Evolutionary conservation across 2,797 vertebrate genomes (phyloP).

Genomic region (Holocentrus rufus): DNA sequence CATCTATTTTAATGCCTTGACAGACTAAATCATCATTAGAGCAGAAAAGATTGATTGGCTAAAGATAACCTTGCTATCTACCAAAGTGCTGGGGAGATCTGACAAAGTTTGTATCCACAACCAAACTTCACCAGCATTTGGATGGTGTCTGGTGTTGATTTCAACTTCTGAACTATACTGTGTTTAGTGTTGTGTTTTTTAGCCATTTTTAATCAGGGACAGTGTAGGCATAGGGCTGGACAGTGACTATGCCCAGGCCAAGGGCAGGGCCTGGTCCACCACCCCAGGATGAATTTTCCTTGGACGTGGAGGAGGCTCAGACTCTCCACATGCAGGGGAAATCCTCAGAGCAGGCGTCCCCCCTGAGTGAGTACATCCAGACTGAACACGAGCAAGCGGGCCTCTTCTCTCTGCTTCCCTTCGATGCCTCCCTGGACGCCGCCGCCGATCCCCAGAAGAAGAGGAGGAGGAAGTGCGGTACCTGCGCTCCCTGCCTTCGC

Average conservation of each 20-base stretch:
- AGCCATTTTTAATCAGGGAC: conserved; percentile 10
- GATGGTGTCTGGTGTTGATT: conserved; percentile 10
- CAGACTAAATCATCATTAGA: not conserved
- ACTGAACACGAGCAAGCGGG: conserved; percentile 80
- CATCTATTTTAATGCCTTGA: conserved; percentile 18
- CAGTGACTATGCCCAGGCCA: conserved; percentile 71
- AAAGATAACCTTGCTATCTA: conserved; percentile 9
- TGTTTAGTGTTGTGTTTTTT: conserved; percentile 25
- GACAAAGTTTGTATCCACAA: not conserved
- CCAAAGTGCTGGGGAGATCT: conserved; percentile 4
- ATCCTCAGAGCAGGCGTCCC: conserved; percentile 68
- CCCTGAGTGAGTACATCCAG: conserved; percentile 80
- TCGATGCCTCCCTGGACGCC: conserved; percentile 42
- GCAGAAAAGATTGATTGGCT: conserved; percentile 13
- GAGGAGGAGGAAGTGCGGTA: conserved; percentile 87
- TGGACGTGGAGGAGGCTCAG: conserved; percentile 67
- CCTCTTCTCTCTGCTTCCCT: conserved; percentile 70
- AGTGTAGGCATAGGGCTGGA: conserved; percentile 23
- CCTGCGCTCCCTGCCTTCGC: conserved; percentile 85
- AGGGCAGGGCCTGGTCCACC: conserved; percentile 49
- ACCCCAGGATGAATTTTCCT: conserved; percentile 70
- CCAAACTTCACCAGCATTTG: not conserved
- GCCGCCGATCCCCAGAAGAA: conserved; percentile 73
- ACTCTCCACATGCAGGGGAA: conserved; percentile 57
- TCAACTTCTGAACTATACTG: conserved; percentile 14